Percentiles rank a stretch among this genome's conserved stretches.
phyloP scores from a whole-genome alignment of 2,888 invertebrate genomes.

The Luperina testacea region DNA sequence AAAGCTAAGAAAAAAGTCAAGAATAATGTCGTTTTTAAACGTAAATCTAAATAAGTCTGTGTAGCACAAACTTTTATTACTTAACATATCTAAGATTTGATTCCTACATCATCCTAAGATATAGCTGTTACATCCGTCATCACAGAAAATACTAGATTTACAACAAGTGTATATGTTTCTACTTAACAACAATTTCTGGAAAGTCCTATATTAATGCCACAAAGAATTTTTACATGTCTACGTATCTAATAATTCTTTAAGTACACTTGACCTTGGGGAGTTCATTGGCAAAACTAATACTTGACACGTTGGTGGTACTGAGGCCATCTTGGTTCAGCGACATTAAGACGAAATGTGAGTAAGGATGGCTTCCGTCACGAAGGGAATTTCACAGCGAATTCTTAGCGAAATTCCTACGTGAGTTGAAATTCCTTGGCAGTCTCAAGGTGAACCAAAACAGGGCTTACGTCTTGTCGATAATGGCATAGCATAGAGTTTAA shows the following conservation, averaged over 20 bases:
- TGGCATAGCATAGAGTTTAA: neutral
- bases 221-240: conserved; percentile 36
- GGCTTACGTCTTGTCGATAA: conserved; percentile 8
- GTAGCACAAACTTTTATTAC: neutral
- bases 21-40: neutral
- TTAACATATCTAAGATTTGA: neutral
- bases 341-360: conserved; percentile 61
- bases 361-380: conserved; percentile 43
- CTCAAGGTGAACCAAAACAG: conserved; percentile 23
- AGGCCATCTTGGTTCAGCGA: conserved; percentile 68
- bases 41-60: neutral
- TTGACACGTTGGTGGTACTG: conserved; percentile 46
- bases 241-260: conserved; percentile 64
- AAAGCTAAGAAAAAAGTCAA: neutral
- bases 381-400: conserved; percentile 43
- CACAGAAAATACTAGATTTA: conserved; percentile 16
- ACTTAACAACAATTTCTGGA: conserved; percentile 30
- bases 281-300: conserved; percentile 78
- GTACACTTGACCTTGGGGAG: conserved; percentile 69
- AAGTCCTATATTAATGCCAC: conserved; percentile 46
- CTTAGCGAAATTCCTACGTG: conserved; percentile 25
- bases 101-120: neutral
- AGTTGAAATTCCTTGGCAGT: conserved; percentile 32
- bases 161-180: conserved; percentile 12
- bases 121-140: conserved; percentile 13